Evolutionary conservation across 2,888 invertebrate species (phyloP).

Genomic region (Lacanobia wlatinum): DNA sequence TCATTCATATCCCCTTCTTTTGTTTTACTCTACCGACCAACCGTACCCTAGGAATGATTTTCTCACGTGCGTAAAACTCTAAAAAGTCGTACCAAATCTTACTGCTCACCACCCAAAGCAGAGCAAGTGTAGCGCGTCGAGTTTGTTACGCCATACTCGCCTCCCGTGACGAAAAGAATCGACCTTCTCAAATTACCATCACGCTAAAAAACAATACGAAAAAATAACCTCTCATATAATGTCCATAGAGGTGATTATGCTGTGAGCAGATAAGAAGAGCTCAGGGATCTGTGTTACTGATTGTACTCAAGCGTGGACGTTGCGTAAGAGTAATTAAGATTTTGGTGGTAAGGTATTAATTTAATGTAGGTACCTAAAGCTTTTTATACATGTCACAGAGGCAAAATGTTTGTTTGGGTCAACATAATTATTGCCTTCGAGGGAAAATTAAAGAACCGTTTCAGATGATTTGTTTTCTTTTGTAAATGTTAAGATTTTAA

Average conservation of each 20-base stretch:
- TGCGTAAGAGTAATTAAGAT: conserved; percentile 66
- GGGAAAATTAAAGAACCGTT: background rate
- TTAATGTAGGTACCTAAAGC: conserved; percentile 34
- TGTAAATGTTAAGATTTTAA: background rate
- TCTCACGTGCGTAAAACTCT: conserved; percentile 58
- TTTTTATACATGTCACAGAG: conserved; percentile 14
- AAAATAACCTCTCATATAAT: conserved; percentile 33
- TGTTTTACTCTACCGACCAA: conserved; percentile 58
- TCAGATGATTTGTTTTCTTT: background rate
- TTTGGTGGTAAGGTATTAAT: conserved; percentile 58
- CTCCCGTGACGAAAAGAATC: conserved; percentile 78
- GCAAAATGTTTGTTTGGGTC: background rate
- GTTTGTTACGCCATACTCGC: conserved; percentile 78
- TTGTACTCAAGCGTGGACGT: conserved; percentile 53
- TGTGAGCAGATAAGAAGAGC: conserved; percentile 12
- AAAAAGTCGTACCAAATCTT: conserved; percentile 53
- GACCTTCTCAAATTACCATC: conserved; percentile 61
- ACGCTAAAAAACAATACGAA: conserved; percentile 27
- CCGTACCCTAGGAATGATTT: conserved; percentile 51
- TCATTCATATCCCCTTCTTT: conserved; percentile 39
- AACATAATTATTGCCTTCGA: background rate
- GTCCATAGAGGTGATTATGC: conserved; percentile 27
- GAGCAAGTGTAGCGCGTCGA: conserved; percentile 78
- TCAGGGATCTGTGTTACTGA: conserved; percentile 29
- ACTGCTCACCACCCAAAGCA: conserved; percentile 71